Evolutionary conservation across 1,140 invertebrate genomes (phyloP).

Genomic region (Diabrotica virgifera): DNA sequence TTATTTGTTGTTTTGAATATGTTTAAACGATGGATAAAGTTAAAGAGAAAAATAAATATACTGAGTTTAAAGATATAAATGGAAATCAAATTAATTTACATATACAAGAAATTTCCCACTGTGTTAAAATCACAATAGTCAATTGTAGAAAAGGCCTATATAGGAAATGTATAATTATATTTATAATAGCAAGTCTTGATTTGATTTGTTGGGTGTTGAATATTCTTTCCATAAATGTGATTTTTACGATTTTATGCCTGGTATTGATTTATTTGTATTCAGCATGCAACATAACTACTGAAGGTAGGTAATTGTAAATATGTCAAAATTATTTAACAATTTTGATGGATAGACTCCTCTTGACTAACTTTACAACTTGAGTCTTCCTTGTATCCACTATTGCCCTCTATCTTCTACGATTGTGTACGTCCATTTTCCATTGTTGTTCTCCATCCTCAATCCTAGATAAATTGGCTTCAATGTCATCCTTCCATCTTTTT

Average conservation of each 20-base stretch:
- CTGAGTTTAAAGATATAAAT: constrained; percentile 5
- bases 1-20: background rate
- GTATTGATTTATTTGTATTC: constrained; percentile 1
- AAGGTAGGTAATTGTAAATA: constrained; percentile 5
- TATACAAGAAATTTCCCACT: background rate
- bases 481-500: too few species aligned
- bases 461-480: too few species aligned
- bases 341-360: too few species aligned
- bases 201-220: constrained; percentile 1
- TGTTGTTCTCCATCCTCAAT: too few species aligned
- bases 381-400: too few species aligned
- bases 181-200: background rate
- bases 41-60: constrained; percentile 9
- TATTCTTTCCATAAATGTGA: background rate
- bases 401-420: too few species aligned
- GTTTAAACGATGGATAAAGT: constrained; percentile 9
- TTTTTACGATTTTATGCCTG: background rate
- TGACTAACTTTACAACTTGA: too few species aligned
- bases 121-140: constrained; percentile 2
- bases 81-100: constrained; percentile 3
- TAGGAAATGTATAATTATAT: constrained; percentile 6
- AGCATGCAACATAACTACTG: background rate
- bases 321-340: too few species aligned
- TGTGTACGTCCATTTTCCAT: too few species aligned
- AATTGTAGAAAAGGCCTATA: constrained; percentile 6